Base-by-base conservation (phyloP, 2,113 vertebrate species). In the Lutjanus erythropterus region DNA sequence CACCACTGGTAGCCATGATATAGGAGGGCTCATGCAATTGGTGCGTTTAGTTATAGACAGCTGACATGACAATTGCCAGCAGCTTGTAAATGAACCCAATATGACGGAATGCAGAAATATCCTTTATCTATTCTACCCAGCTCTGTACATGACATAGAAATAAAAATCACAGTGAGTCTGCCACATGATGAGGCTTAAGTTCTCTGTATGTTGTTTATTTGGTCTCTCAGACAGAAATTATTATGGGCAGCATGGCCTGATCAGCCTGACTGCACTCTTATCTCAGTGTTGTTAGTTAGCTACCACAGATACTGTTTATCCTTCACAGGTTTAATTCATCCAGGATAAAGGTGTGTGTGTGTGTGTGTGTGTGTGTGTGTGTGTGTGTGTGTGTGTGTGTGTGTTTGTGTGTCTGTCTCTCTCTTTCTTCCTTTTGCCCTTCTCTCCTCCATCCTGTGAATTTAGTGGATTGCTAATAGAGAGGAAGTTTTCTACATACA, bases 291-390 rank as follows among this genome's bases (percentile, higher is more conserved):
- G 50, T 58, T 69, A 52, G 44, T 35, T 35, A 25, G 33, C 8
- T 11, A 52, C n/a, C 64, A 46, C 37, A 3, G 27, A 77, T 44
- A 59, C 15, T n/a, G 44, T 75, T 66, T 74, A 59, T 79, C 71
- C 53, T 78, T 78, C 56, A 49, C 62, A 64, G 66, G 46, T 53
- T 75, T 52, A 62, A 65, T 59, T 65, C 47, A 67, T 72, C 46
- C 35, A 50, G 47, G 61, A 53, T 55, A 73, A 50, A 49, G 19
- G 33, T 39, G 56, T 55, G 53, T 68, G 14, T 42, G 16, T 35
- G 47, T 67, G 41, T 25, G 6, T 46, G 29, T 39, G n/a, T n/a
- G 50, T 39, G 7, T 31, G 33, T n/a, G n/a, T 25, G 25, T 44
- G 41, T 25, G 21, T 23, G 10, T 42, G 44, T 21, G 47, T 33